Evolutionary conservation across 2,888 invertebrate species (phyloP).

Genomic region (Philereme transversata): DNA sequence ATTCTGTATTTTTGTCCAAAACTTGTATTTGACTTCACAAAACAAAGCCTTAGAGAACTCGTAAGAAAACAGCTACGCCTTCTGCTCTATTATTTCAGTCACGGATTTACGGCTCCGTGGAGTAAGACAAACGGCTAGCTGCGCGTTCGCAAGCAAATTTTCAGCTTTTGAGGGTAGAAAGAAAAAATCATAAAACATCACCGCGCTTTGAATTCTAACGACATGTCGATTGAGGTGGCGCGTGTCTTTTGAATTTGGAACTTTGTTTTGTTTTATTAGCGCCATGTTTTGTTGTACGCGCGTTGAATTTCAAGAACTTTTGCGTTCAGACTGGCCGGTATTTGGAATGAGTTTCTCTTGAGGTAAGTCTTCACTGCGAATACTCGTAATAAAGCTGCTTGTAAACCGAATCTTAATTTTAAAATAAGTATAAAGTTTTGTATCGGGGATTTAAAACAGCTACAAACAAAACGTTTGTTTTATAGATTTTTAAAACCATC

Average conservation of each 20-base stretch:
- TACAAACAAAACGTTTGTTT: too few relatives aligned
- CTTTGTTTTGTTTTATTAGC: slow-evolving; percentile 36
- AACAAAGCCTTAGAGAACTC: too few relatives aligned
- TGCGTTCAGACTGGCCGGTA: neutral
- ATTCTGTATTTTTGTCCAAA: too few relatives aligned
- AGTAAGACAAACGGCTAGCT: slow-evolving; percentile 61
- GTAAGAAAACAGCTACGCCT: neutral
- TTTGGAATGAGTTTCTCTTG: too few relatives aligned
- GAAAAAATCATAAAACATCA: slow-evolving; percentile 40
- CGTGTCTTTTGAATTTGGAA: slow-evolving; percentile 43
- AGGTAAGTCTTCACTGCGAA: too few relatives aligned
- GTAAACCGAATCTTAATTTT: too few relatives aligned
- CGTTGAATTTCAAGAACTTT: slow-evolving; percentile 17
- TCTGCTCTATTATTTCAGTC: slow-evolving; percentile 60
- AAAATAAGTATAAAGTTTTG: too few relatives aligned
- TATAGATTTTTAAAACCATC: too few relatives aligned
- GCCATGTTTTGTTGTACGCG: slow-evolving; percentile 20
- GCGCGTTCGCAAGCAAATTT: slow-evolving; percentile 62
- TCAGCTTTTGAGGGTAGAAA: slow-evolving; percentile 41
- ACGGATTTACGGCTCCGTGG: slow-evolving; percentile 63
- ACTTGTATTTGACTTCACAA: too few relatives aligned
- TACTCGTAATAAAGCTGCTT: too few relatives aligned
- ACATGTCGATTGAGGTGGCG: slow-evolving; percentile 29
- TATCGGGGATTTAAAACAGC: too few relatives aligned
- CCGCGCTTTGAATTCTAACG: slow-evolving; percentile 38